Base-by-base conservation (phyloP, 2,113 vertebrate species). In the Argyrosomus japonicus region DNA sequence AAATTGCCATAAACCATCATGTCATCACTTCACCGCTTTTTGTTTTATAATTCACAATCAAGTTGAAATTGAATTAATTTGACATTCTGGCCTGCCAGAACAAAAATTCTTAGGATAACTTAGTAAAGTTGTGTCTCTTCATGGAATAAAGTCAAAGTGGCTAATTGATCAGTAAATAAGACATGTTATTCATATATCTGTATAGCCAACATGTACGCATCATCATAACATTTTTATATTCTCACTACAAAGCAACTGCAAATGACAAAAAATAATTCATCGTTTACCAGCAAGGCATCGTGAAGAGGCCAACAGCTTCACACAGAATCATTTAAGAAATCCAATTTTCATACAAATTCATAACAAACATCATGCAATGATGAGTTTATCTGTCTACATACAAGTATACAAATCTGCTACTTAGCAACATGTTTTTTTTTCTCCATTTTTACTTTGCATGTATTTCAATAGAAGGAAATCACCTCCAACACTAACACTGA, bases 71-170 rank as follows among this genome's bases (percentile, higher is more conserved):
- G n/a, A 72, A 87, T 71, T 82, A 12, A 74, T 80, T 86, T 84
- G 77, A 79, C 61, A 88, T 94, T 95, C 94, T 94, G 93, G 93
- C 93, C 94, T 92, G 94, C 93, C 94, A 95, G 95, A 95, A 95
- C 75, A 84, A 73, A 86, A 67, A 25, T 40, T 63, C 27, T 21
- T 56, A 78, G 45, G 13, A 73, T 75, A 53, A 54, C 14, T 77
- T 69, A 23, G 48, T 48, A 83, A 69, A 88, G 72, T 74, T 64
- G 51, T 50, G 12, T 89, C 36, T 86, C 43, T 25, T 50, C 50
- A 53, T 75, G 36, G 36, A 25, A 54, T 48, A 45, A 79, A 84
- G 32, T 82, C 67, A 75, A 56, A 79, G 79, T 61, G 75, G 69
- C 9, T 58, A 48, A 75, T 83, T 85, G 50, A 87, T 53, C 17